Percentiles rank a stretch among this genome's conserved stretches.
Evolutionary conservation across 2,113 vertebrate species (phyloP).

Genomic region (Zapornia atra): DNA sequence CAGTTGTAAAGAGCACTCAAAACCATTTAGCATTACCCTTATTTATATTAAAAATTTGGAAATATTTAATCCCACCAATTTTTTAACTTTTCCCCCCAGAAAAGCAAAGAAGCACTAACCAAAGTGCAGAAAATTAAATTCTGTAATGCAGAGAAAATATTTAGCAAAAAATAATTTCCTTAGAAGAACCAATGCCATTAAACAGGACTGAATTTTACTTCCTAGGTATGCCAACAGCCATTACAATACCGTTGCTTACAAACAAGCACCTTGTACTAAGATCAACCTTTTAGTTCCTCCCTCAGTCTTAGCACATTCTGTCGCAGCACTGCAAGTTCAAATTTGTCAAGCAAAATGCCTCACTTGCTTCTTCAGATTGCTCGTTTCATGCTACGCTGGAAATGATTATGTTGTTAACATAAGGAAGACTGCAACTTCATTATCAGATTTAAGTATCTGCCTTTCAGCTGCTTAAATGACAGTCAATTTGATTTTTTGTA

Average conservation of each 20-base stretch:
- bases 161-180: background rate
- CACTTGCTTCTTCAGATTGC: slow-evolving; percentile 4
- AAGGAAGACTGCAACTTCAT: slow-evolving; percentile 51
- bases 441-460: slow-evolving; percentile 30
- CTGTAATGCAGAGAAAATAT: background rate
- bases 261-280: background rate
- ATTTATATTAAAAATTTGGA: background rate
- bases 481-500: slow-evolving; percentile 8
- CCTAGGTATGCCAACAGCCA: background rate
- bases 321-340: slow-evolving; percentile 6
- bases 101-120: background rate
- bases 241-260: background rate
- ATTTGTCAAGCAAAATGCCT: slow-evolving; percentile 41
- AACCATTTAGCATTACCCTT: background rate
- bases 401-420: slow-evolving; percentile 35
- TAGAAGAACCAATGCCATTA: background rate
- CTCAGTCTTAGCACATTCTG: background rate
- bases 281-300: background rate
- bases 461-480: slow-evolving; percentile 38
- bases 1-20: background rate
- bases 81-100: background rate
- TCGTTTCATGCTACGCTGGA: slow-evolving; percentile 52
- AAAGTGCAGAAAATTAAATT: background rate
- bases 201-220: background rate
- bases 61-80: background rate